Percentiles rank a stretch among this genome's conserved stretches.
Evolutionary conservation across 2,888 invertebrate genomes (phyloP).

Genomic region (Drepanosiphum platanoidis): DNA sequence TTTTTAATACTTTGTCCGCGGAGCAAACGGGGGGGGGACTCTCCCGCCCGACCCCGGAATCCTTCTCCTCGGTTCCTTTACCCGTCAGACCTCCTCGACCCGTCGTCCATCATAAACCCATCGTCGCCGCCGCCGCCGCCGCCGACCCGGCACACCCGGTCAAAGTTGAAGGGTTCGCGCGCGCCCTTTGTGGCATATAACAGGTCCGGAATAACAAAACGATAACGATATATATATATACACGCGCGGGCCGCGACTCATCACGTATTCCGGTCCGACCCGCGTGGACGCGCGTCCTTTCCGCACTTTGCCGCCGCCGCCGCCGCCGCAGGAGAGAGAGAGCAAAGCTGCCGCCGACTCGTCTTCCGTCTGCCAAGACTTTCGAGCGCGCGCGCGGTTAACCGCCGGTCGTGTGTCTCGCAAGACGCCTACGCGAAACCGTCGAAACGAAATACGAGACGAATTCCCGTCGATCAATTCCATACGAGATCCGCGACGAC

Average conservation of each 20-base stretch:
- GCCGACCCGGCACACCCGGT: constrained; percentile 37
- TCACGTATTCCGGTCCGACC: constrained; percentile 57
- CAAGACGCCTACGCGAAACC: too few species aligned
- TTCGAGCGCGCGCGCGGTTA: too few species aligned
- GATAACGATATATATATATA: not conserved
- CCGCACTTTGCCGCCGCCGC: not conserved
- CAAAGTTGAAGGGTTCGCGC: constrained; percentile 60
- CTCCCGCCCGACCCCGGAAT: not conserved
- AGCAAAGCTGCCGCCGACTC: too few species aligned
- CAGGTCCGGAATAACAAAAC: constrained; percentile 59
- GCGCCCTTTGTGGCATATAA: constrained; percentile 55
- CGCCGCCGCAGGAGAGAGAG: not conserved
- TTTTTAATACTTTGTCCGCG: constrained; percentile 51
- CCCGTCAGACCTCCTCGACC: not conserved
- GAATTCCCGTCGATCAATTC: too few species aligned
- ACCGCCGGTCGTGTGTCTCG: too few species aligned
- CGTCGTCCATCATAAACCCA: constrained; percentile 51
- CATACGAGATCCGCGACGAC: too few species aligned
- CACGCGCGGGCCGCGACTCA: constrained; percentile 3
- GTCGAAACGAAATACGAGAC: too few species aligned
- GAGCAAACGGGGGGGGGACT: too few species aligned
- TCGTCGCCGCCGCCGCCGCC: constrained; percentile 20
- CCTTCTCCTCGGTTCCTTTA: not conserved
- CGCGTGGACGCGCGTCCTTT: not conserved
- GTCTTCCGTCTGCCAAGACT: not conserved